Percentiles rank a stretch among this genome's conserved stretches.
Conservation (phyloP, 2,888 invertebrate species). For the Cacoxenus indagator region DNA sequence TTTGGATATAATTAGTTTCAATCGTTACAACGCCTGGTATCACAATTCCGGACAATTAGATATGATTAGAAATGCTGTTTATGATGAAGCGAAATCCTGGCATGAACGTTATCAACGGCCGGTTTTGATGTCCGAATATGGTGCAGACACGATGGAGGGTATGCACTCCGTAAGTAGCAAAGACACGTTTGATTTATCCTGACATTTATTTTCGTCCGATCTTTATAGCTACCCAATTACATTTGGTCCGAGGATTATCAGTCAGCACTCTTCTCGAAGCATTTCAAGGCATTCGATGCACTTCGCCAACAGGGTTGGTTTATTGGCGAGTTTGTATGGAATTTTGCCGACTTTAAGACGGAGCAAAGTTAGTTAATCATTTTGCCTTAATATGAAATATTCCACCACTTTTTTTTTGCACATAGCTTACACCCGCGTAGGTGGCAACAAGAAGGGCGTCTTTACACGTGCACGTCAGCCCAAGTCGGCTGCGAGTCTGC, state of each 20-base stretch:
- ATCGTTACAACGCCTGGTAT: conserved; percentile 98
- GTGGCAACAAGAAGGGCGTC: conserved; percentile 90
- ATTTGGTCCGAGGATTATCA: conserved; percentile 99
- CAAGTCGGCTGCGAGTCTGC: conserved; percentile 86
- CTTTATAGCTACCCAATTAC: conserved; percentile 78
- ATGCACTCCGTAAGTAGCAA: conserved; percentile 81
- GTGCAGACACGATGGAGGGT: conserved; percentile 93
- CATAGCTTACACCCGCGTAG: conserved; percentile 79
- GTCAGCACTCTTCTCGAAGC: conserved; percentile 82
- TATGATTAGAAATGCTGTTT: conserved; percentile 79
- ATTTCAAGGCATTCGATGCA: conserved; percentile 92
- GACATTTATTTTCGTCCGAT: neutral
- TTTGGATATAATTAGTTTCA: conserved; percentile 93
- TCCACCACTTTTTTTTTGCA: neutral
- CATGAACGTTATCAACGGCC: conserved; percentile 85
- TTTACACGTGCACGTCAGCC: conserved; percentile 93
- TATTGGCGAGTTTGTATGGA: conserved; percentile 98
- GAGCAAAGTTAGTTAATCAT: conserved; percentile 78
- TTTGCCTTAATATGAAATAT: neutral
- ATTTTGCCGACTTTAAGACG: conserved; percentile 98
- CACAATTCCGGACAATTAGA: conserved; percentile 83
- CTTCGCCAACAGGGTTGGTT: conserved; percentile 83
- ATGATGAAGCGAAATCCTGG: conserved; percentile 85
- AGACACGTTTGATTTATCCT: neutral
- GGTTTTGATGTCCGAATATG: conserved; percentile 94